These are phyloP conservation scores for Callyntrura guangdongensis DNA, from an alignment of 2,888 invertebrate genomes.

Conservation along the genomic window DNA sequence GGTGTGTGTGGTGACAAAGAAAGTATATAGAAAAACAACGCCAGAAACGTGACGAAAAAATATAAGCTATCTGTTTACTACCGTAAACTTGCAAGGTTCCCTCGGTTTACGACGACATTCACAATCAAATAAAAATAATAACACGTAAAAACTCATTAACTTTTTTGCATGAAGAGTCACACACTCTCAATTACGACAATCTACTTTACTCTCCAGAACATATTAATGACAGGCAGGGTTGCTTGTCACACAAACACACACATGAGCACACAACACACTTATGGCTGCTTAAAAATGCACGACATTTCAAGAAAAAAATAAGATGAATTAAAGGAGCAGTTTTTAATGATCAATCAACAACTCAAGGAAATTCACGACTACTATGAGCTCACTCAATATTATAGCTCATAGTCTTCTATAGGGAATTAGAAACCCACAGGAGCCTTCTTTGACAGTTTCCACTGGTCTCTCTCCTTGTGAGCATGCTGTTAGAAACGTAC, in stretches of 20 bases:
- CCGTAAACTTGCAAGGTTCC: too few relatives aligned
- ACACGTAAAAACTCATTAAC: conserved; percentile 22
- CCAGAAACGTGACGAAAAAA: too few relatives aligned
- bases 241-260: background rate
- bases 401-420: too few relatives aligned
- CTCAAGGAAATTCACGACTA: conserved; percentile 48
- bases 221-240: background rate
- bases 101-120: too few relatives aligned
- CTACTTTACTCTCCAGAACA: background rate
- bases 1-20: too few relatives aligned
- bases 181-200: background rate
- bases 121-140: background rate
- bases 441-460: background rate
- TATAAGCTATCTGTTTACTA: too few relatives aligned
- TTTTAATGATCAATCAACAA: conserved; percentile 51
- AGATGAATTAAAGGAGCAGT: background rate
- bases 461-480: background rate
- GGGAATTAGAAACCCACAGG: conserved; percentile 21
- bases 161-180: conserved; percentile 15
- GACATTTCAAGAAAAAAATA: background rate
- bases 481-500: background rate
- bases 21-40: too few relatives aligned
- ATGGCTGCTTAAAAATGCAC: background rate
- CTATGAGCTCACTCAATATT: background rate
- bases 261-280: background rate